Percentiles rank a stretch among this genome's conserved stretches.
phyloP scores from a whole-genome alignment of 2,113 vertebrate genomes.

The Varanus komodoensis region DNA sequence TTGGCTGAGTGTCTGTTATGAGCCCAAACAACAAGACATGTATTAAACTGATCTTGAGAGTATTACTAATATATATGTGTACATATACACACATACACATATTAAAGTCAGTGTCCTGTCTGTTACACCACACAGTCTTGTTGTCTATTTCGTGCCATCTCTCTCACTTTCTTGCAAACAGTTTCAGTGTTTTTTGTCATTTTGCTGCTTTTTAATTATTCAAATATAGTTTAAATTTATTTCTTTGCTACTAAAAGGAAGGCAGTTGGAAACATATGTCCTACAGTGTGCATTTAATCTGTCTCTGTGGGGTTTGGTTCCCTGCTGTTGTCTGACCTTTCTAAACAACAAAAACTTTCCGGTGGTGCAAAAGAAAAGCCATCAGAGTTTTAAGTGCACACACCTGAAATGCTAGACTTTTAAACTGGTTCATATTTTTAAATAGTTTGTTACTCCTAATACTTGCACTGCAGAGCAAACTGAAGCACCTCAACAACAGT shows the following conservation, averaged over 20 bases:
- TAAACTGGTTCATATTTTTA: constrained; percentile 23
- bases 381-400: neutral
- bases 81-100: no score
- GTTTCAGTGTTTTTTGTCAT: neutral
- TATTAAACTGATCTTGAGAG: no score
- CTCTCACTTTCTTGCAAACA: neutral
- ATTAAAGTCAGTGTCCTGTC: neutral
- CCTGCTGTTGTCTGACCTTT: constrained; percentile 10
- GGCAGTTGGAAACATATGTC: neutral
- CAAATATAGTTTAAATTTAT: neutral
- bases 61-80: no score
- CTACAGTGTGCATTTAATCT: neutral
- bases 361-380: neutral
- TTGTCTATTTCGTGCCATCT: neutral
- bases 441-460: neutral
- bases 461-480: neutral
- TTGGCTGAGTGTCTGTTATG: no score
- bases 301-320: neutral
- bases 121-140: neutral
- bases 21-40: no score
- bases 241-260: constrained; percentile 8
- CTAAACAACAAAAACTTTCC: neutral
- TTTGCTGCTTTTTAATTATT: neutral
- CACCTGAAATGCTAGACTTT: neutral
- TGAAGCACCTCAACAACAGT: constrained; percentile 16